These are phyloP conservation scores for Oscheius sp. DNA, from an alignment of 1,140 invertebrate genomes.

Conservation along the genomic window DNA sequence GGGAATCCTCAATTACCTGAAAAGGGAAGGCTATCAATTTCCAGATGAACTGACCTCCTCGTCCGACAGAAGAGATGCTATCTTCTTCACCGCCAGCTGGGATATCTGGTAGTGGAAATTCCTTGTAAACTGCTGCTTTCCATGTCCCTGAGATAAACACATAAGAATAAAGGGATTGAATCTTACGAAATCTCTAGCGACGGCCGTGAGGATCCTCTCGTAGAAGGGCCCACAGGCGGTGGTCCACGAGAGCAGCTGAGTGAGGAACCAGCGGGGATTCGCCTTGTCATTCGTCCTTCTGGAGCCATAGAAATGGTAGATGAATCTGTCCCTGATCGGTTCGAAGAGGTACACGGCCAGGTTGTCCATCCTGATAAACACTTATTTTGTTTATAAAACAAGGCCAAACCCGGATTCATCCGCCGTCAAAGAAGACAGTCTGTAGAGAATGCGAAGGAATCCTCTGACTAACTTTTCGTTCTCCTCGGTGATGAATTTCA, in stretches of 20 bases:
- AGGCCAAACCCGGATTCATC: not conserved
- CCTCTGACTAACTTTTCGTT: not conserved
- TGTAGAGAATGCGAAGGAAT: not conserved
- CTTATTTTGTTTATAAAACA: not conserved
- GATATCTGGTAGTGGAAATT: constrained; percentile 25
- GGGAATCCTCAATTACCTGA: not conserved
- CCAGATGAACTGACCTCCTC: not conserved
- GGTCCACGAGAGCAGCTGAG: constrained; percentile 14
- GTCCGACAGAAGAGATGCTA: not conserved
- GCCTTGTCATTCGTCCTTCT: not conserved
- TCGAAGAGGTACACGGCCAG: constrained; percentile 1
- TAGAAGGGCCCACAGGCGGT: constrained; percentile 6
- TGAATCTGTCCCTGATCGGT: constrained; percentile 10
- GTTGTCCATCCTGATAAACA: not conserved
- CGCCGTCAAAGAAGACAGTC: not conserved
- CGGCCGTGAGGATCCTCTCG: not conserved
- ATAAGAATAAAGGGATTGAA: too few species aligned
- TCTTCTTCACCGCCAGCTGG: constrained; percentile 18
- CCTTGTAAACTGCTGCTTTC: too few species aligned
- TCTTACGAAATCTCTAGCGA: too few species aligned
- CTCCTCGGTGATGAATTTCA: not conserved
- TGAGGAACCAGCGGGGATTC: constrained; percentile 27
- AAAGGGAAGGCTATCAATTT: not conserved
- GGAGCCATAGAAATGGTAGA: constrained; percentile 29
- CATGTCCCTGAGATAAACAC: too few species aligned